These are phyloP conservation scores for Aquatica leii DNA, from an alignment of 2,888 invertebrate genomes.

Conservation along the genomic window DNA sequence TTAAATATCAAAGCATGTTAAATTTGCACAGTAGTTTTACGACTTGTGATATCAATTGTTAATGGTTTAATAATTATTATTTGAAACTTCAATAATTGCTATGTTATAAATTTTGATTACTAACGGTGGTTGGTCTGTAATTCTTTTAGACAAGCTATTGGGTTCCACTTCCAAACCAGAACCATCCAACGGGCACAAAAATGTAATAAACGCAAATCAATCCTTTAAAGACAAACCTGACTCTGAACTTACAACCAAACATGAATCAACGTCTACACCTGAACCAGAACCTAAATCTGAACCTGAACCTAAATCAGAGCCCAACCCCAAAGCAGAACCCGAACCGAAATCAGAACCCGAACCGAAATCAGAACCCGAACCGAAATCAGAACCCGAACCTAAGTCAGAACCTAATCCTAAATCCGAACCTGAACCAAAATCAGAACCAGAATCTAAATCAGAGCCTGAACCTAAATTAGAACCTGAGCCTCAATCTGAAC, in stretches of 20 bases:
- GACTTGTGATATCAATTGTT: background rate
- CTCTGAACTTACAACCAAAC: slow-evolving; percentile 58
- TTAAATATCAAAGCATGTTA: background rate
- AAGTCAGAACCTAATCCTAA: slow-evolving; percentile 59
- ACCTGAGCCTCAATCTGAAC: slow-evolving; percentile 59
- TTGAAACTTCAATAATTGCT: background rate
- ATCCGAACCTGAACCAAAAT: slow-evolving; percentile 57
- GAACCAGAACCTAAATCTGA: slow-evolving; percentile 46
- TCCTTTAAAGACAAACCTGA: slow-evolving; percentile 50
- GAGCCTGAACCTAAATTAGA: slow-evolving; percentile 64
- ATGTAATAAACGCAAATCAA: slow-evolving; percentile 8
- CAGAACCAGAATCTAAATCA: slow-evolving; percentile 55
- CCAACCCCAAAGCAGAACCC: slow-evolving; percentile 52
- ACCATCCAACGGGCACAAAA: slow-evolving; percentile 22
- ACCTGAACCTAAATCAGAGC: slow-evolving; percentile 35
- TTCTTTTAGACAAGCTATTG: slow-evolving; percentile 50
- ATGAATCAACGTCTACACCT: slow-evolving; percentile 59
- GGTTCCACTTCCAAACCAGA: slow-evolving; percentile 49
- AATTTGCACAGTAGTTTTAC: background rate
- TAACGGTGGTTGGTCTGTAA: slow-evolving; percentile 54
- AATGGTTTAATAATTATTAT: background rate
- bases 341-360: slow-evolving; percentile 56
- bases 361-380: slow-evolving; percentile 59
- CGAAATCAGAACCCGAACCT: slow-evolving; percentile 58
- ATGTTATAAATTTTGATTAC: slow-evolving; percentile 22